These are phyloP conservation scores for Drosophila kohkoa DNA, from an alignment of 1,140 invertebrate species.

Conservation along the genomic window DNA sequence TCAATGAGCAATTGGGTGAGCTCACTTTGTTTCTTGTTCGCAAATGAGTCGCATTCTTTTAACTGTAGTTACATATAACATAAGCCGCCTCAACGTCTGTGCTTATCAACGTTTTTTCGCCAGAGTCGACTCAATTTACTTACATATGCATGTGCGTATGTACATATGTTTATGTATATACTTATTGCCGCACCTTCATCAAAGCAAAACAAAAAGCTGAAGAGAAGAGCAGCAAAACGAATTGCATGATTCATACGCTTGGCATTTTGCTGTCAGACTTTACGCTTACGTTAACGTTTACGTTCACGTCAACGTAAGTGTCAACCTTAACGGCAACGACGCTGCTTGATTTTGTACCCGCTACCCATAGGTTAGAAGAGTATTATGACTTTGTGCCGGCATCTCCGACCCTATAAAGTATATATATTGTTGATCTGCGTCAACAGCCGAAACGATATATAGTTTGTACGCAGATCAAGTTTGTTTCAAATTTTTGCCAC, in stretches of 20 bases:
- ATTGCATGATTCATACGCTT: constrained; percentile 72
- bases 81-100: constrained; percentile 43
- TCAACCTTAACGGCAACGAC: constrained; percentile 7
- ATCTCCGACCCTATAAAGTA: too few species aligned
- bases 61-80: constrained; percentile 24
- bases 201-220: constrained; percentile 28
- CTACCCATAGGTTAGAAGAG: too few species aligned
- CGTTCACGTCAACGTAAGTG: constrained; percentile 28
- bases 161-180: constrained; percentile 8
- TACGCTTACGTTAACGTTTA: constrained; percentile 21
- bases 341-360: constrained; percentile 4
- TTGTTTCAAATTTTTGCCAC: too few species aligned
- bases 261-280: constrained; percentile 54
- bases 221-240: constrained; percentile 38
- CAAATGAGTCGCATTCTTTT: constrained; percentile 31
- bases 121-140: constrained; percentile 52
- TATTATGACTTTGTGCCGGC: too few species aligned
- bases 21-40: constrained; percentile 9
- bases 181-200: constrained; percentile 59
- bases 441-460: too few species aligned
- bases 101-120: constrained; percentile 62
- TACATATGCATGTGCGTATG: constrained; percentile 15
- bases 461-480: too few species aligned
- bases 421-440: too few species aligned
- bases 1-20: constrained; percentile 16